Conservation (phyloP, 2,797 vertebrate species). For the Dallia pectoralis region DNA sequence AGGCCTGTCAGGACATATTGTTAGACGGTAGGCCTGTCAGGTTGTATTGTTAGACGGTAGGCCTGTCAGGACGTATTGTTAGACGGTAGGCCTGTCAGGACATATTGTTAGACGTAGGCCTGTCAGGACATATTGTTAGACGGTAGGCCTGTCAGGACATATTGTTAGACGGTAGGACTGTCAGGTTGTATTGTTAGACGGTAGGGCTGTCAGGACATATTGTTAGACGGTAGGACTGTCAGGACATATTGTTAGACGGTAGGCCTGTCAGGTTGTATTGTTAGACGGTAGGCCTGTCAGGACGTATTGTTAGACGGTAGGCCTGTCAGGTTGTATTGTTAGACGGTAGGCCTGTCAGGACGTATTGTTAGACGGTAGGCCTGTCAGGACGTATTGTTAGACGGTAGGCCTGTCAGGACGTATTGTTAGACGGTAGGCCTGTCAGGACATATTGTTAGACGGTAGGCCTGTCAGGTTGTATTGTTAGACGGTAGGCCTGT, state of each 20-base stretch:
- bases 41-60: no score
- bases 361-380: neutral
- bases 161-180: neutral
- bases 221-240: neutral
- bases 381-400: no score
- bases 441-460: conserved; percentile 20
- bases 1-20: no score
- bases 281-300: neutral
- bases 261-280: no score
- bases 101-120: no score
- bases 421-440: no score
- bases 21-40: no score
- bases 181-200: neutral
- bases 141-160: conserved; percentile 4
- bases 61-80: no score
- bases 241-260: conserved; percentile 12
- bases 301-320: conserved; percentile 2
- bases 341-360: no score
- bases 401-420: no score
- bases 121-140: conserved; percentile 1
- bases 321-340: conserved; percentile 2
- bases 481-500: no score
- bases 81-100: no score
- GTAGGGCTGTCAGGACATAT: conserved; percentile 10
- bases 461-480: neutral